Evolutionary conservation across 2,113 vertebrate genomes (phyloP).

Genomic region (Sceloporus undulatus): DNA sequence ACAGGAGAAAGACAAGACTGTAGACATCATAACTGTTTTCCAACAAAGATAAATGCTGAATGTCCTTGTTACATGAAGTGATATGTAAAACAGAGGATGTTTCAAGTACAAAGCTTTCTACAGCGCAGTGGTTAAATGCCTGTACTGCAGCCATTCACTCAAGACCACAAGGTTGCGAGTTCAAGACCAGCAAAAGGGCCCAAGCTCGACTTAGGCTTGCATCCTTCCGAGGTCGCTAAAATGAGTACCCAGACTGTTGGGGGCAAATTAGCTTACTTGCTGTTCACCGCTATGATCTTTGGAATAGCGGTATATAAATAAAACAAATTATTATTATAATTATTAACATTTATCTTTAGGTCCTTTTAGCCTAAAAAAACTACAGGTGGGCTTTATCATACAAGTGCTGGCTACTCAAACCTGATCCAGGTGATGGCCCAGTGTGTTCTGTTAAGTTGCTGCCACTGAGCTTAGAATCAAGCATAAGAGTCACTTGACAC

Average conservation of each 20-base stretch:
- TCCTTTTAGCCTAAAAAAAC: background rate
- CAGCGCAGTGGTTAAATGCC: background rate
- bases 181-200: no score
- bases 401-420: background rate
- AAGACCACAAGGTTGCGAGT: no score
- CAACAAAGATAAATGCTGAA: conserved; percentile 27
- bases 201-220: no score
- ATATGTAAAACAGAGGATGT: conserved; percentile 4
- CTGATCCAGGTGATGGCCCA: background rate
- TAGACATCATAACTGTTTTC: conserved; percentile 16
- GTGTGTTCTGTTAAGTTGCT: background rate
- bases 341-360: background rate
- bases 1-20: conserved; percentile 28
- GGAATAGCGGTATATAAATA: no score
- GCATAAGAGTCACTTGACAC: background rate
- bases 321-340: no score
- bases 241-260: no score
- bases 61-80: background rate
- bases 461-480: no score
- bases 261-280: no score
- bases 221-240: no score
- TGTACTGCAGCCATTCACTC: no score
- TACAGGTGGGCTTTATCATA: background rate
- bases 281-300: no score
- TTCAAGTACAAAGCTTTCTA: background rate